These are phyloP conservation scores for Agriopis leucophaearia DNA, from an alignment of 2,888 invertebrate species.

Conservation along the genomic window DNA sequence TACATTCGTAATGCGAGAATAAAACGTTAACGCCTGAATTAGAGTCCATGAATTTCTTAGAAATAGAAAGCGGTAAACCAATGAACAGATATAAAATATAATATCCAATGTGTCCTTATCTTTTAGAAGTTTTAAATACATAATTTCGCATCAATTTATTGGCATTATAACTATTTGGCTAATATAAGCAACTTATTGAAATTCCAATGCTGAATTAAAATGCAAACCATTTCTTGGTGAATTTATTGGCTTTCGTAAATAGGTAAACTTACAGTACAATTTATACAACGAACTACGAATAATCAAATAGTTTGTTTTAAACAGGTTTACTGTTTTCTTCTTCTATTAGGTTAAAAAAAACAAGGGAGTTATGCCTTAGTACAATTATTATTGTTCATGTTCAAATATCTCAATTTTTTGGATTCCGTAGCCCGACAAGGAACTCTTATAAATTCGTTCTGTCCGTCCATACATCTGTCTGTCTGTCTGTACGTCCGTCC, in stretches of 20 bases:
- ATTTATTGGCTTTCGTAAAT: slow-evolving; percentile 1
- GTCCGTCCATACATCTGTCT: no score
- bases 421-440: no score
- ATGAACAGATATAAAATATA: slow-evolving; percentile 26
- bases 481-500: no score
- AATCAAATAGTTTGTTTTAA: no score
- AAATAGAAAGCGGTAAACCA: slow-evolving; percentile 50
- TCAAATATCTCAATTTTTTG: no score
- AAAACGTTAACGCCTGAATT: slow-evolving; percentile 38
- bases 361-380: no score
- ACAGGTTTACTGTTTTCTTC: no score
- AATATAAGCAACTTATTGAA: slow-evolving; percentile 4
- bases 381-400: no score
- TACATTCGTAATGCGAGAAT: slow-evolving; percentile 39
- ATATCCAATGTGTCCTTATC: slow-evolving; percentile 10
- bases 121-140: slow-evolving; percentile 10
- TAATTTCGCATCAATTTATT: slow-evolving; percentile 4
- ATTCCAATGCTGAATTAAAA: slow-evolving; percentile 10
- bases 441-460: no score
- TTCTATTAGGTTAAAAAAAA: no score
- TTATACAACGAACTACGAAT: no score
- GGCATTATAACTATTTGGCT: slow-evolving; percentile 4
- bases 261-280: no score
- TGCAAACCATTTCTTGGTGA: not conserved
- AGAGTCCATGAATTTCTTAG: slow-evolving; percentile 46